Conservation (phyloP, 2,113 vertebrate genomes). For the Gymnobelideus leadbeateri region DNA sequence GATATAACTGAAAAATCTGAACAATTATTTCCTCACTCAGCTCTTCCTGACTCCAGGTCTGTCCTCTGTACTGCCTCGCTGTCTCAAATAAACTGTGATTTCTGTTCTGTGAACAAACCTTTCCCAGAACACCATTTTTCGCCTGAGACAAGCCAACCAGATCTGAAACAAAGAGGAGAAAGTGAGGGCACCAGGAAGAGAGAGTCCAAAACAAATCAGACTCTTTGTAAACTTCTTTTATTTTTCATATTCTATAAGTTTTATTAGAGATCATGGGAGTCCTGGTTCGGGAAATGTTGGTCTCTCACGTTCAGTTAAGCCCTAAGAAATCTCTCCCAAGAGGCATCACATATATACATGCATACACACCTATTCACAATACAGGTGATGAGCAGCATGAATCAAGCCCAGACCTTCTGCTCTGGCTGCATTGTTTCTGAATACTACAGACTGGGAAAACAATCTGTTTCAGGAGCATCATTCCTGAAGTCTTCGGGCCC, state of each 20-base stretch:
- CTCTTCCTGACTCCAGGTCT: no score
- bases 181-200: no score
- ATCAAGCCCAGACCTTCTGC: background rate
- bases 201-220: conserved; percentile 62
- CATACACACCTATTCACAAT: no score
- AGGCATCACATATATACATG: background rate
- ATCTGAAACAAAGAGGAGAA: background rate
- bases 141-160: background rate
- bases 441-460: background rate
- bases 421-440: background rate
- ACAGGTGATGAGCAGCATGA: background rate
- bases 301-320: conserved; percentile 56
- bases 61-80: no score
- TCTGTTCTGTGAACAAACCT: no score
- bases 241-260: conserved; percentile 68
- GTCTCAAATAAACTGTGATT: no score
- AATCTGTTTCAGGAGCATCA: background rate
- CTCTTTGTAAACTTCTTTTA: conserved; percentile 68
- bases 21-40: no score
- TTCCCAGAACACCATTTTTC: no score
- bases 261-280: conserved; percentile 66
- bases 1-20: no score
- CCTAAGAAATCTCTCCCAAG: background rate
- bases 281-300: conserved; percentile 52
- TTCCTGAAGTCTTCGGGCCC: background rate